Evolutionary conservation across 2,113 vertebrate species (phyloP).

Genomic region (Zosterops japonicus): DNA sequence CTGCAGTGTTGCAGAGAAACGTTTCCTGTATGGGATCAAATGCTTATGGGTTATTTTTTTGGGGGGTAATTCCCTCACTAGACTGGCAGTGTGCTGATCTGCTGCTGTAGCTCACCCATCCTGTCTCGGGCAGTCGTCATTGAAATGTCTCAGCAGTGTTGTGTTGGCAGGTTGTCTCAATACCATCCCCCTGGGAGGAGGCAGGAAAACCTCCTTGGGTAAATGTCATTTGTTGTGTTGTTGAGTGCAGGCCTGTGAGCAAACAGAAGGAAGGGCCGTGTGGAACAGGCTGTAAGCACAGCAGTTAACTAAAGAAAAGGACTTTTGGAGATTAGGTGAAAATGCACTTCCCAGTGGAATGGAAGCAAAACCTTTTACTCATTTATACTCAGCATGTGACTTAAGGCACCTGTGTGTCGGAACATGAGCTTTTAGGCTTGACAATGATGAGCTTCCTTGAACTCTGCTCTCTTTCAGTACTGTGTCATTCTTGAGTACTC

Average conservation of each 20-base stretch:
- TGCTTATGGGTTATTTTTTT: not conserved
- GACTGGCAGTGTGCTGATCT: not conserved
- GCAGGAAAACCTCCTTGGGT: not conserved
- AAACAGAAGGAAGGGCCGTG: not conserved
- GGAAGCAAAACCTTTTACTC: not conserved
- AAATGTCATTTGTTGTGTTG: not conserved
- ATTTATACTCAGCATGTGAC: not conserved
- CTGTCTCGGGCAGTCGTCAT: not conserved
- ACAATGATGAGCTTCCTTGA: not conserved
- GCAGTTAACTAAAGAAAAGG: not conserved
- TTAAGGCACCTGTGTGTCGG: not conserved
- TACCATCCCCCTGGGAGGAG: not conserved
- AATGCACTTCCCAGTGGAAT: not conserved
- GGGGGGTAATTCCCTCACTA: accelerated
- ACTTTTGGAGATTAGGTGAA: not conserved
- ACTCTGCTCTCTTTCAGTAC: not conserved
- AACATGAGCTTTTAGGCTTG: not conserved
- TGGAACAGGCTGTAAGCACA: not conserved
- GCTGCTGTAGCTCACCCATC: not conserved
- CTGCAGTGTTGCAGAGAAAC: not conserved
- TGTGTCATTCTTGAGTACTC: not conserved
- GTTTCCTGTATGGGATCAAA: not conserved
- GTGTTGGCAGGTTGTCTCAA: not conserved
- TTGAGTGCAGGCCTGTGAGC: not conserved
- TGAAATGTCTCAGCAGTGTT: not conserved